Evolutionary conservation across 2,888 invertebrate genomes (phyloP).

Genomic region (Reticulitermes lucifugus): DNA sequence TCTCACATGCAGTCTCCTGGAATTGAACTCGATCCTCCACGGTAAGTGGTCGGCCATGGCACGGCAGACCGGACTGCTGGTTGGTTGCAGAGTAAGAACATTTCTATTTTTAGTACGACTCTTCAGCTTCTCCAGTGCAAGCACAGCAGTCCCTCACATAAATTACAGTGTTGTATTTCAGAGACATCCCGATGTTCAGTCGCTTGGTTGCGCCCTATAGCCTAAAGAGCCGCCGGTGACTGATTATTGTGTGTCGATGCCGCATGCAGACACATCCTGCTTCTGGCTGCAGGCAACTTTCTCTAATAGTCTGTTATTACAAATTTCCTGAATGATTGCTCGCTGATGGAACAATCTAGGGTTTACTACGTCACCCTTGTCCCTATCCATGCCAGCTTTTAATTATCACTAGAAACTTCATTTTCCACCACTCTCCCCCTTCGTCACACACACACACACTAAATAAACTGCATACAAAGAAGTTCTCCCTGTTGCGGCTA

Average conservation of each 20-base stretch:
- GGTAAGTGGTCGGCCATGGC: too few relatives aligned
- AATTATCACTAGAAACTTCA: conserved; percentile 19
- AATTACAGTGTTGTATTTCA: too few relatives aligned
- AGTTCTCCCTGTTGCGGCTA: background rate
- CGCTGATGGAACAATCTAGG: conserved; percentile 28
- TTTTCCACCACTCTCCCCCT: background rate
- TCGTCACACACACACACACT: background rate
- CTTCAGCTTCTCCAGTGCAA: too few relatives aligned
- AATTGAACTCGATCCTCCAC: too few relatives aligned
- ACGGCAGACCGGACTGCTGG: too few relatives aligned
- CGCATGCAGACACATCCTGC: background rate
- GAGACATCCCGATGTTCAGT: too few relatives aligned
- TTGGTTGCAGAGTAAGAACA: too few relatives aligned
- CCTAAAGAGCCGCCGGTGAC: too few relatives aligned
- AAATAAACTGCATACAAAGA: background rate
- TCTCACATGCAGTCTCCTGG: too few relatives aligned
- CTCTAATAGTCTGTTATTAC: conserved; percentile 9
- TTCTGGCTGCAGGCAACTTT: conserved; percentile 9
- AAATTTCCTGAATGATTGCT: conserved; percentile 31
- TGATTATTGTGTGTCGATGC: background rate
- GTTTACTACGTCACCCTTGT: conserved; percentile 14
- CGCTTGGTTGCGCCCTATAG: too few relatives aligned
- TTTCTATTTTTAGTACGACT: too few relatives aligned
- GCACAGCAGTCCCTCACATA: too few relatives aligned
- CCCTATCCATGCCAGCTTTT: background rate